These are phyloP conservation scores for Drosophila sp. DNA, from an alignment of 1,140 invertebrate species.

Conservation along the genomic window DNA sequence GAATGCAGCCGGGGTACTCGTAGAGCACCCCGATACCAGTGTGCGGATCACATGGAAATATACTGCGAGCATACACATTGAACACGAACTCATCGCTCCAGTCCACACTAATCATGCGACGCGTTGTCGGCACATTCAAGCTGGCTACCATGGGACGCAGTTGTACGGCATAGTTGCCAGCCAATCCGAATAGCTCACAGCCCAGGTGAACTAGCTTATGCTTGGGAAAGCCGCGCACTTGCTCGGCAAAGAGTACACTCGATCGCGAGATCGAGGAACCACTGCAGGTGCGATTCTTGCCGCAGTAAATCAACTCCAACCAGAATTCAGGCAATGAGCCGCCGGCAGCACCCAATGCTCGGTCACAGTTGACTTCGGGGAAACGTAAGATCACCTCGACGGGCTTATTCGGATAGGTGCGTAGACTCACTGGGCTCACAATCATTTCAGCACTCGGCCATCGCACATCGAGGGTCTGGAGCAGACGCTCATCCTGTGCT, in stretches of 20 bases:
- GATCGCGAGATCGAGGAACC: conserved; percentile 64
- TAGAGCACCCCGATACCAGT: conserved; percentile 89
- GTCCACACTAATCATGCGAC: conserved; percentile 87
- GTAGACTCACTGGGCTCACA: conserved; percentile 88
- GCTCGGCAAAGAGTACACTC: conserved; percentile 87
- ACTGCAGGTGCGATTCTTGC: conserved; percentile 84
- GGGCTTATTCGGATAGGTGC: conserved; percentile 90
- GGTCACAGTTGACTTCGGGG: conserved; percentile 86
- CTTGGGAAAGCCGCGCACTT: conserved; percentile 88
- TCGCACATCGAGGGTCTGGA: conserved; percentile 86
- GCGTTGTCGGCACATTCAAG: conserved; percentile 86
- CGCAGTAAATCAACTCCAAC: conserved; percentile 90
- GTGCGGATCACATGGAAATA: conserved; percentile 90
- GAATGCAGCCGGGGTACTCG: conserved; percentile 91
- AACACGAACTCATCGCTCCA: conserved; percentile 92
- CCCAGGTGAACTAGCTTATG: conserved; percentile 86
- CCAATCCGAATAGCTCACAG: conserved; percentile 90
- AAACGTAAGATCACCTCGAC: conserved; percentile 89
- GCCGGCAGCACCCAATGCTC: conserved; percentile 52
- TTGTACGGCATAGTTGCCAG: conserved; percentile 89
- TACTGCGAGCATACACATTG: conserved; percentile 90
- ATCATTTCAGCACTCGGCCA: conserved; percentile 90
- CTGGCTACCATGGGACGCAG: conserved; percentile 85
- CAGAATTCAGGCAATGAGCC: conserved; percentile 87
- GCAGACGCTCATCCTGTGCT: conserved; percentile 66